Conservation (phyloP, 2,797 vertebrate genomes). For the Ctenopoma multispine region DNA sequence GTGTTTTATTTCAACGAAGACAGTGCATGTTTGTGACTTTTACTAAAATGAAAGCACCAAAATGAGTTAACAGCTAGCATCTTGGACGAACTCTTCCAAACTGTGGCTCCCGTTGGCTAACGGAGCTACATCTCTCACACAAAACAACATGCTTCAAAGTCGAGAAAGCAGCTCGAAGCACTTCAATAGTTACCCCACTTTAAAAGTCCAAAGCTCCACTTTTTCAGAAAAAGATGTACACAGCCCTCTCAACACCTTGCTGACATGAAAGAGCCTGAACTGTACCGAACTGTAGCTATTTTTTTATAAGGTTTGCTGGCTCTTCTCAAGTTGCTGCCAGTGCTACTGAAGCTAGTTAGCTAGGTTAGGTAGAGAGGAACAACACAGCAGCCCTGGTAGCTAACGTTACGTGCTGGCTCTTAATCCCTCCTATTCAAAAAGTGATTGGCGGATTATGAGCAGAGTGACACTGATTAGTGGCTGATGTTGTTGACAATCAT, state of each 20-base stretch:
- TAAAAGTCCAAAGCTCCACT: conserved; percentile 37
- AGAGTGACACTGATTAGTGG: conserved; percentile 18
- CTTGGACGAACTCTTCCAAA: conserved; percentile 70
- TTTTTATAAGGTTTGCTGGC: conserved; percentile 63
- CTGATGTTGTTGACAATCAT: conserved; percentile 30
- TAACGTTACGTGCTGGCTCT: conserved; percentile 46
- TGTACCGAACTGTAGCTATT: conserved; percentile 48
- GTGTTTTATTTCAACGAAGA: neutral
- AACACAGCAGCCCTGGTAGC: conserved; percentile 47
- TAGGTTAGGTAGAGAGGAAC: conserved; percentile 71
- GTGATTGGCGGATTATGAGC: conserved; percentile 63
- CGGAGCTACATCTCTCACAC: conserved; percentile 60
- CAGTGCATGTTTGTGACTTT: conserved; percentile 16
- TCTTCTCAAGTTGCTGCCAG: conserved; percentile 72
- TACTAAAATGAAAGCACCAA: conserved; percentile 38
- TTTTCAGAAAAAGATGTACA: conserved; percentile 2
- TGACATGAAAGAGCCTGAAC: conserved; percentile 38
- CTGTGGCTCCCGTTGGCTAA: conserved; percentile 66
- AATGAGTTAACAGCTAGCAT: conserved; percentile 69
- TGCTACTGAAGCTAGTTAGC: conserved; percentile 71
- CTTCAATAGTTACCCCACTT: conserved; percentile 67
- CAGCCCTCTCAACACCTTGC: conserved; percentile 21
- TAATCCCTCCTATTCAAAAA: conserved; percentile 49
- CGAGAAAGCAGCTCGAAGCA: conserved; percentile 46
- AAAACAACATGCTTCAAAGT: conserved; percentile 76